A percentile compares a stretch with the other conserved stretches of the same genome.
Conservation (phyloP, 1,140 invertebrate species). For the Drosophila lacertosa region DNA sequence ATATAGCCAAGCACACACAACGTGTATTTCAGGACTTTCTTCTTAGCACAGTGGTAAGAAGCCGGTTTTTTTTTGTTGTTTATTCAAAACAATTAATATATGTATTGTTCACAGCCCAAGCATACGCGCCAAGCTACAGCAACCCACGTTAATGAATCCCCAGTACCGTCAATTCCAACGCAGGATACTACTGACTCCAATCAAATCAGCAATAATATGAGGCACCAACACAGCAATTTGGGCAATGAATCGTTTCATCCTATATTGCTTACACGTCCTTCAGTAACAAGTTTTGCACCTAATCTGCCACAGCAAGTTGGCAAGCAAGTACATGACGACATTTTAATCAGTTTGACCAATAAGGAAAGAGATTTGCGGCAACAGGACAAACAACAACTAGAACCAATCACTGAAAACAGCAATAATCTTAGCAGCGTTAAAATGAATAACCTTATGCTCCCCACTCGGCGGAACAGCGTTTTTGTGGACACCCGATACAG, state of each 20-base stretch:
- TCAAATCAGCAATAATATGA: neutral
- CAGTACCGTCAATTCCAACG: neutral
- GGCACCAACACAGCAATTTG: neutral
- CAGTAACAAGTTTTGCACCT: conserved; percentile 42
- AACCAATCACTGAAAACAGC: neutral
- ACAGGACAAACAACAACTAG: conserved; percentile 18
- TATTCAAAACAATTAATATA: neutral
- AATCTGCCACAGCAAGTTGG: neutral
- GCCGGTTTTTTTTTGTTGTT: neutral
- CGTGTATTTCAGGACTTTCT: conserved; percentile 72
- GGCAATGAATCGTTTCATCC: conserved; percentile 57
- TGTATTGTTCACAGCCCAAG: conserved; percentile 48
- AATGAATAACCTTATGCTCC: conserved; percentile 11
- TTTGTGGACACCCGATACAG: conserved; percentile 60
- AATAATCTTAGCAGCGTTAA: conserved; percentile 10
- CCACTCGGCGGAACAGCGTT: conserved; percentile 55
- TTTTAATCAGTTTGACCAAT: conserved; percentile 28
- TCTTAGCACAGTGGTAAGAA: conserved; percentile 67
- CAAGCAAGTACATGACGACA: conserved; percentile 11
- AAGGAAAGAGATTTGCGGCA: conserved; percentile 13
- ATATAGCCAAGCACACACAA: conserved; percentile 78
- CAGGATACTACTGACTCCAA: conserved; percentile 8
- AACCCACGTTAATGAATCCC: conserved; percentile 13
- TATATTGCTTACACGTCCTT: conserved; percentile 41
- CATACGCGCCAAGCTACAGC: conserved; percentile 46